Base-by-base conservation (phyloP, 1,140 invertebrate genomes). In the Gryon sp. region DNA sequence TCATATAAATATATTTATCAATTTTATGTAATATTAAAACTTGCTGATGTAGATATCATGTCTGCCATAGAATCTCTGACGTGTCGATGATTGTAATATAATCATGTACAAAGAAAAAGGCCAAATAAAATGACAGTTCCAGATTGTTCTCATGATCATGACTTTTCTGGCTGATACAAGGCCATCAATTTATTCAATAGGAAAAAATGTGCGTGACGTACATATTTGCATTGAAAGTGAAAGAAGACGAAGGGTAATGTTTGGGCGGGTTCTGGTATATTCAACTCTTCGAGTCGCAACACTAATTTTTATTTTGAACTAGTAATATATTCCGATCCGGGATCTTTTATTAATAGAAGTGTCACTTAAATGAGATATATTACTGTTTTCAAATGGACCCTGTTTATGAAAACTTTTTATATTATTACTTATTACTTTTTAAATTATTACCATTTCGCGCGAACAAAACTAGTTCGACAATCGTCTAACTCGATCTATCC, bases 221-320 rank as follows among this genome's bases (percentile, higher is more conserved):
- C 20, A 45, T 57, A 65, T 73, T 73, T 73, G 59, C 69, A 73
- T 73, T 65, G 69, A 73, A 73, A 59, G 69, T 59, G 69, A 73
- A 65, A 57, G 59, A 72, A 53, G 55, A 55, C 15, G 48, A 63
- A 65, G 41, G 69, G 69, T 46, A 43, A 8, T 34, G 40, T 73
- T 63, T 63, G 69, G 69, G 59, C 59, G 59, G 59, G 24, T 59
- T 36, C 41, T 72, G 19, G 40, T 19, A 55, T 14, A 38, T 12
- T 11, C 9, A 7, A 18, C 18, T 48, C 26, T 60, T 60, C 45
- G 43, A 53, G 43, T 24, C 43, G 22, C 43, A 68, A n/a, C 32
- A 43, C 43, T 36, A 50, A 59, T 52, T 28, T 30, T 43, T 45
- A n/a, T 9, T 9, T 57, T 2, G 20, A 14, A 28, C 30, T 75